Conservation (phyloP, 2,888 invertebrate species). For the Sipha maydis region DNA sequence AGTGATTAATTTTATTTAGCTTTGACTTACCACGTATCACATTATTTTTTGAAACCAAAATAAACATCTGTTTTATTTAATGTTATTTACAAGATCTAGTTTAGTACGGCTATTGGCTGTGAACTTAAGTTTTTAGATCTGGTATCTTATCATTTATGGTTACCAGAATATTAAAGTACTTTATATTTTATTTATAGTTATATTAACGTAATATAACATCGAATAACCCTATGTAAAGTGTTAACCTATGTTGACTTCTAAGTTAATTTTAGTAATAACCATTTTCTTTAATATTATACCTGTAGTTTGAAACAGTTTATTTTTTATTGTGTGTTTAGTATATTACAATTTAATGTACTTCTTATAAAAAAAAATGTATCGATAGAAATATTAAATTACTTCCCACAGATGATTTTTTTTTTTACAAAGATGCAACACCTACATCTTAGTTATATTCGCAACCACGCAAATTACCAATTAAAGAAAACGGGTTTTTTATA, state of each 20-base stretch:
- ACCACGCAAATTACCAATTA: constrained; percentile 53
- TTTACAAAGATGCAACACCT: constrained; percentile 48
- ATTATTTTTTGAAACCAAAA: constrained; percentile 38
- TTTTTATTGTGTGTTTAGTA: constrained; percentile 1
- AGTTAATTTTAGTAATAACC: background rate
- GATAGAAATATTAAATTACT: constrained; percentile 33
- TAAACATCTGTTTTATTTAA: constrained; percentile 59
- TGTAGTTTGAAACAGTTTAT: background rate
- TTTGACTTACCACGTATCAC: constrained; percentile 45
- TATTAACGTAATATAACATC: constrained; percentile 3
- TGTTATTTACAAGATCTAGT: constrained; percentile 14
- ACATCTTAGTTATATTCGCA: constrained; percentile 43
- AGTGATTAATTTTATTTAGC: constrained; percentile 1
- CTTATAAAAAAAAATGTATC: constrained; percentile 8
- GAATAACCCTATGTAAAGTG: background rate
- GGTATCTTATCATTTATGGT: constrained; percentile 36
- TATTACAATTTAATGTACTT: constrained; percentile 17
- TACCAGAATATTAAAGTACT: constrained; percentile 5
- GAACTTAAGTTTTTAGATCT: constrained; percentile 31
- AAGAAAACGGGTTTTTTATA: constrained; percentile 54
- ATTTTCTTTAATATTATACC: background rate
- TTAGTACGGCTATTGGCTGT: constrained; percentile 11
- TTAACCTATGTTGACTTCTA: constrained; percentile 14
- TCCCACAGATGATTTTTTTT: constrained; percentile 50
- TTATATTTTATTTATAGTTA: constrained; percentile 42